phyloP scores from a whole-genome alignment of 2,888 invertebrate species.

The Zaprionus obscuricornis region DNA sequence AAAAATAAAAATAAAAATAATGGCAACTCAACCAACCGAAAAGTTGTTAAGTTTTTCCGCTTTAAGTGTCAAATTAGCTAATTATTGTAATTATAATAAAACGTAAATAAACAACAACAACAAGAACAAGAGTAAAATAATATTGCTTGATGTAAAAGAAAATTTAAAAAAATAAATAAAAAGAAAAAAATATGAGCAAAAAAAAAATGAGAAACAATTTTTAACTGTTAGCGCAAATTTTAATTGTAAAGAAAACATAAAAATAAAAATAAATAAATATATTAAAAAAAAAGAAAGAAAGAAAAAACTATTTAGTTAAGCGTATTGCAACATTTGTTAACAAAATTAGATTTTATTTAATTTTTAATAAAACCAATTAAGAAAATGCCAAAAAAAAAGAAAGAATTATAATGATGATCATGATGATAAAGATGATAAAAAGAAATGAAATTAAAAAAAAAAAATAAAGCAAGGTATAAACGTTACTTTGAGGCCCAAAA shows the following conservation, averaged over 20 bases:
- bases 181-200: conserved; percentile 31
- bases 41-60: conserved; percentile 80
- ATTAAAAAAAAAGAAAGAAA: conserved; percentile 8
- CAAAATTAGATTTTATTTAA: conserved; percentile 68
- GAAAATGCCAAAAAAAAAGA: conserved; percentile 32
- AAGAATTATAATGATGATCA: no score
- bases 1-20: conserved; percentile 34
- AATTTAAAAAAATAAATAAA: conserved; percentile 11
- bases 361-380: conserved; percentile 54
- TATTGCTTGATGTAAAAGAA: conserved; percentile 53
- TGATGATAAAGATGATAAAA: no score
- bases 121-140: conserved; percentile 20
- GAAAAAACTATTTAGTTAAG: conserved; percentile 56
- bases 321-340: conserved; percentile 67
- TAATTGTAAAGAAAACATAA: conserved; percentile 64
- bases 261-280: background rate
- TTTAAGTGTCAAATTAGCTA: conserved; percentile 79
- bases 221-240: conserved; percentile 77
- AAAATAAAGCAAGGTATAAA: conserved; percentile 44
- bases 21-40: conserved; percentile 55
- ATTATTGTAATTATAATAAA: conserved; percentile 67
- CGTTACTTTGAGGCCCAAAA: conserved; percentile 52
- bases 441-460: conserved; percentile 30
- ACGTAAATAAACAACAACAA: conserved; percentile 17
- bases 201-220: conserved; percentile 56